phyloP scores from a whole-genome alignment of 1,140 invertebrate genomes.

The Drosophila mauritiana region DNA sequence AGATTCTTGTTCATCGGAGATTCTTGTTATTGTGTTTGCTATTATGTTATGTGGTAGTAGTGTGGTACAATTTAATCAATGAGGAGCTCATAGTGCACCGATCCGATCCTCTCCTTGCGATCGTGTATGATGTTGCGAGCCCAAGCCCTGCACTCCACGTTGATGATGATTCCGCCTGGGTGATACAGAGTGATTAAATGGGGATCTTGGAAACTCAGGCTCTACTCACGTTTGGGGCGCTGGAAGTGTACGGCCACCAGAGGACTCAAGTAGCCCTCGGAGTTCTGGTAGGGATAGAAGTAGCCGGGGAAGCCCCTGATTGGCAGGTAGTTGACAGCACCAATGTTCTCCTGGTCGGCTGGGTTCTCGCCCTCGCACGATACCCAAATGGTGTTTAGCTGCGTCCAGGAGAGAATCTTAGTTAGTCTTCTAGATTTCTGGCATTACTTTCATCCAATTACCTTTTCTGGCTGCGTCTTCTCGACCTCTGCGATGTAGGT shows the following conservation, averaged over 20 bases:
- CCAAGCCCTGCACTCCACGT: slow-evolving; percentile 96
- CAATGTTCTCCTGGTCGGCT: slow-evolving; percentile 94
- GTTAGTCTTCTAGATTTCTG: neutral
- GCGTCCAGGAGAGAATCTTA: slow-evolving; percentile 23
- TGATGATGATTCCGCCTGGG: slow-evolving; percentile 93
- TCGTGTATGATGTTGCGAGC: slow-evolving; percentile 93
- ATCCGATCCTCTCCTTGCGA: slow-evolving; percentile 91
- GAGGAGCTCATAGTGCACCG: slow-evolving; percentile 95
- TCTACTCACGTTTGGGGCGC: slow-evolving; percentile 90
- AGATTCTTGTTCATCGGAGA: slow-evolving; percentile 5
- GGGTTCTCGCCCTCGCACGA: slow-evolving; percentile 95
- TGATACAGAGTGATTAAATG: neutral
- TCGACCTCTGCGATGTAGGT: slow-evolving; percentile 76
- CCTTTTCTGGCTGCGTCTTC: slow-evolving; percentile 65
- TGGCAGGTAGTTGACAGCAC: slow-evolving; percentile 90
- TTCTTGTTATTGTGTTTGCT: slow-evolving; percentile 11
- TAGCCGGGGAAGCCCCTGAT: slow-evolving; percentile 91
- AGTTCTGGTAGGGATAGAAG: slow-evolving; percentile 92
- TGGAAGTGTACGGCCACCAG: slow-evolving; percentile 94
- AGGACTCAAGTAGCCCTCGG: slow-evolving; percentile 94
- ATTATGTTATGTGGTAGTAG: slow-evolving; percentile 16
- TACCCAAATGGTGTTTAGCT: slow-evolving; percentile 93
- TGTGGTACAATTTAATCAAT: slow-evolving; percentile 89
- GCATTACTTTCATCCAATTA: slow-evolving; percentile 50
- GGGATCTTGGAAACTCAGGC: neutral